phyloP scores from a whole-genome alignment of 2,113 vertebrate species.

The Athene cunicularia region DNA sequence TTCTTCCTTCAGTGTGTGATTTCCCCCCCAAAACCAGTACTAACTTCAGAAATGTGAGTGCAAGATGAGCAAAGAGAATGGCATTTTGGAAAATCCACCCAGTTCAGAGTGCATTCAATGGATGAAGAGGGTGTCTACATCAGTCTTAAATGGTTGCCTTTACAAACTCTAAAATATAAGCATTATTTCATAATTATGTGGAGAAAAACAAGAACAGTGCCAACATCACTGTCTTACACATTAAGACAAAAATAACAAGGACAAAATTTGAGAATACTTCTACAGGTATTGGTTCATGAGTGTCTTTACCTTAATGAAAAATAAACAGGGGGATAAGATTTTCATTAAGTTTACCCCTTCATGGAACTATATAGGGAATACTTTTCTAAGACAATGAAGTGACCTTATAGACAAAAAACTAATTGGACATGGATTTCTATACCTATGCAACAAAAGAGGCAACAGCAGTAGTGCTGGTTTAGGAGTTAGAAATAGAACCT shows the following conservation, averaged over 20 bases:
- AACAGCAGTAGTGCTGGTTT: not conserved
- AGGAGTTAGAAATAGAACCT: not conserved
- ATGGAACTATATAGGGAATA: not conserved
- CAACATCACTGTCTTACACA: not conserved
- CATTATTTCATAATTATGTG: not conserved
- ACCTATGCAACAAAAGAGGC: not conserved
- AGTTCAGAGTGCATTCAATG: not conserved
- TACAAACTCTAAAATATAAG: not conserved
- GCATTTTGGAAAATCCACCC: not conserved
- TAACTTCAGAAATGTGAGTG: not conserved
- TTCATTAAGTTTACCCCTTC: not conserved
- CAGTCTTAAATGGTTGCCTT: not conserved
- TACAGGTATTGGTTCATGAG: not conserved
- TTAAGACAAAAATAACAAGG: not conserved
- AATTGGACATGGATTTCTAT: not conserved
- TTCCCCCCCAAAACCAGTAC: not conserved
- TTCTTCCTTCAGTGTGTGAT: not conserved
- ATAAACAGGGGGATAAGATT: not conserved
- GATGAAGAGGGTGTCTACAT: not conserved
- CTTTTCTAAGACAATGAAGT: not conserved
- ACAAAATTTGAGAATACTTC: not conserved
- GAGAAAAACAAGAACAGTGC: not conserved
- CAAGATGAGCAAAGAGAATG: not conserved
- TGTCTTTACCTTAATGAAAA: not conserved
- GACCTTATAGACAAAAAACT: not conserved